Conservation (phyloP, 2,113 vertebrate species). For the Plectropomus leopardus region DNA sequence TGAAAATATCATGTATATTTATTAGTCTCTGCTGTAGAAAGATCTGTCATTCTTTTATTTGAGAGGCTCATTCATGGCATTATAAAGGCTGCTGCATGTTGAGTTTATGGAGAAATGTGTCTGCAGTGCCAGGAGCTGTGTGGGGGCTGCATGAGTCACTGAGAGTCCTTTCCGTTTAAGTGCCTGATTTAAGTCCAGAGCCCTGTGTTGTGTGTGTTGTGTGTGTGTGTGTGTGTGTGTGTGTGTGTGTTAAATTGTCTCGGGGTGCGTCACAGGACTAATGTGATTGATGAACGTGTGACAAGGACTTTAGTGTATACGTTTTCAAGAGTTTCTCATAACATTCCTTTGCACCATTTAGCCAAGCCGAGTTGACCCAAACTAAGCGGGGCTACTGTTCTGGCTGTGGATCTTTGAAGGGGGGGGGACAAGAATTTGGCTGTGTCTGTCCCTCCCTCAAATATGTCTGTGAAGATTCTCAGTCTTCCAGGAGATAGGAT, state of each 20-base stretch:
- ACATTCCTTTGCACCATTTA: conserved; percentile 53
- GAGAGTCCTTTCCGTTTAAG: conserved; percentile 10
- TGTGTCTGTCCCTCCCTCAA: not conserved
- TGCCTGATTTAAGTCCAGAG: not conserved
- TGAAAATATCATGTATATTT: conserved; percentile 15
- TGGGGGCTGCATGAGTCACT: conserved; percentile 27
- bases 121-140: conserved; percentile 3
- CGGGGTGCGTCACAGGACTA: conserved; percentile 32
- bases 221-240: conserved; percentile 33
- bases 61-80: conserved; percentile 9
- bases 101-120: conserved; percentile 31
- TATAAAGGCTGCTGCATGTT: conserved; percentile 23
- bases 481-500: not conserved
- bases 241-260: conserved; percentile 32
- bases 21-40: conserved; percentile 9
- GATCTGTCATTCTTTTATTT: conserved; percentile 28
- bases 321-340: conserved; percentile 47
- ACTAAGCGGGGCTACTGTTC: conserved; percentile 43
- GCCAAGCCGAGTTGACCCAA: conserved; percentile 20
- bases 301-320: conserved; percentile 55
- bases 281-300: conserved; percentile 63
- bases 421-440: not conserved
- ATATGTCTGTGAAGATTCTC: not conserved
- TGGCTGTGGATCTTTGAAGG: not conserved
- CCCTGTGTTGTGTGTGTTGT: conserved; percentile 36